Evolutionary conservation across 2,888 invertebrate genomes (phyloP).

Genomic region (Agelastica alni): DNA sequence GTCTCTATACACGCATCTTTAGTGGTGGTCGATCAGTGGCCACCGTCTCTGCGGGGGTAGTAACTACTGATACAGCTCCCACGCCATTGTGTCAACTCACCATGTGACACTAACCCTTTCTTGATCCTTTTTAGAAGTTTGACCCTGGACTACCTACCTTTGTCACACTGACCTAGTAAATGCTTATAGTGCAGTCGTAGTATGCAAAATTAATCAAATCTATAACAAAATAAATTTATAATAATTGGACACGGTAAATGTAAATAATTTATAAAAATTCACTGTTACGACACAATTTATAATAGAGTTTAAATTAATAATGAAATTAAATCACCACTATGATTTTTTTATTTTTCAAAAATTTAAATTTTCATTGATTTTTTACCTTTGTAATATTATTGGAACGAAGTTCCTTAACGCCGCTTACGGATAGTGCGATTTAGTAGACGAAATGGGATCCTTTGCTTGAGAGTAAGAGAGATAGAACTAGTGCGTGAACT

Average conservation of each 20-base stretch:
- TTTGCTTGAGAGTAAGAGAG: no score
- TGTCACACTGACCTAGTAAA: conserved; percentile 1
- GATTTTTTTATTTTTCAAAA: neutral
- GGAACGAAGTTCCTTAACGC: no score
- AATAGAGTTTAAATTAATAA: no score
- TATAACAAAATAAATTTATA: no score
- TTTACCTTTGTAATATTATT: no score
- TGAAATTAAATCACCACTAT: neutral
- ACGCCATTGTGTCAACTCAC: conserved; percentile 37
- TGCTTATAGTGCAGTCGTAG: neutral
- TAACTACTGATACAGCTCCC: conserved; percentile 42
- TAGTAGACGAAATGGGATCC: no score
- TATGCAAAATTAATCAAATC: neutral
- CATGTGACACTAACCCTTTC: conserved; percentile 37
- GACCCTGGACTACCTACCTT: conserved; percentile 1
- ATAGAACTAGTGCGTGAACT: no score
- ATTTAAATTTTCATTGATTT: no score
- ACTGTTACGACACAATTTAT: no score
- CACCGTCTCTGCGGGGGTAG: conserved; percentile 4
- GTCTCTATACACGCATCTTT: conserved; percentile 10
- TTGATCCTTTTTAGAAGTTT: conserved; percentile 13
- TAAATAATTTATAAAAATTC: neutral
- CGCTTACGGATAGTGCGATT: no score
- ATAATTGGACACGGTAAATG: no score
- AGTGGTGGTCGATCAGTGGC: conserved; percentile 19